These are phyloP conservation scores for Selene dorsalis DNA, from an alignment of 2,797 vertebrate species.

Conservation along the genomic window DNA sequence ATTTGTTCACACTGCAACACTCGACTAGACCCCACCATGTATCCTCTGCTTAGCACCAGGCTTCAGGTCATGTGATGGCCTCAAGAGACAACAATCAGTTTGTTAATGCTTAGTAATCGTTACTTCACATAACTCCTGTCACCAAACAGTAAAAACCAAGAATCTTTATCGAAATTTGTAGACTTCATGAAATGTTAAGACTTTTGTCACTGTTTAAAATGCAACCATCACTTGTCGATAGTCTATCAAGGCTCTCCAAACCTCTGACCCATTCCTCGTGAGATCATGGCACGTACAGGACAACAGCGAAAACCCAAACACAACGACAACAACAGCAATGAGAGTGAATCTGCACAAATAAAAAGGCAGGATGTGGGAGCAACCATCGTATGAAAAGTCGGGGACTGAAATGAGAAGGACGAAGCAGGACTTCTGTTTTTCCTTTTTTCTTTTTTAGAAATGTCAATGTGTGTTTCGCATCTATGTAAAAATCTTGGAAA, in stretches of 20 bases:
- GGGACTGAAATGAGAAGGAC: slow-evolving; percentile 34
- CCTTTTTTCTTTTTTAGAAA: background rate
- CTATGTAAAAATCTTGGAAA: slow-evolving; percentile 1
- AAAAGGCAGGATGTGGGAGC: slow-evolving; percentile 49
- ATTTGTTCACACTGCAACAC: slow-evolving; percentile 54
- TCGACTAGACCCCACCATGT: slow-evolving; percentile 20
- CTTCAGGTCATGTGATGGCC: slow-evolving; percentile 54
- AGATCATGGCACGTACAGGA: slow-evolving; percentile 63
- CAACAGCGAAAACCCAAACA: slow-evolving; percentile 45
- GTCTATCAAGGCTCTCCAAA: slow-evolving; percentile 24
- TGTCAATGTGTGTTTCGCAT: background rate
- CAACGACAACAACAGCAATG: slow-evolving; percentile 26
- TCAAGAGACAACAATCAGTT: slow-evolving; percentile 63
- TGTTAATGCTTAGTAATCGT: slow-evolving; percentile 36
- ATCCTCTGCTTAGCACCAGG: slow-evolving; percentile 67
- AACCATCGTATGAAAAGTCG: slow-evolving; percentile 32
- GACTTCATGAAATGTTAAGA: slow-evolving; percentile 53
- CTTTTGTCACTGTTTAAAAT: slow-evolving; percentile 38
- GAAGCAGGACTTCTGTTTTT: background rate
- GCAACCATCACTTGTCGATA: slow-evolving; percentile 2
- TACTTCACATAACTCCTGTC: slow-evolving; percentile 22
- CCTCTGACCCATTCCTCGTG: slow-evolving; percentile 2
- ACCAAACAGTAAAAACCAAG: slow-evolving; percentile 27
- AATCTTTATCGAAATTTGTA: slow-evolving; percentile 1
- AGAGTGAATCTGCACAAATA: slow-evolving; percentile 41